A percentile compares a stretch with the other conserved stretches of the same genome.
Evolutionary conservation across 2,888 invertebrate species (phyloP).

Genomic region (Frankliniella fusca): DNA sequence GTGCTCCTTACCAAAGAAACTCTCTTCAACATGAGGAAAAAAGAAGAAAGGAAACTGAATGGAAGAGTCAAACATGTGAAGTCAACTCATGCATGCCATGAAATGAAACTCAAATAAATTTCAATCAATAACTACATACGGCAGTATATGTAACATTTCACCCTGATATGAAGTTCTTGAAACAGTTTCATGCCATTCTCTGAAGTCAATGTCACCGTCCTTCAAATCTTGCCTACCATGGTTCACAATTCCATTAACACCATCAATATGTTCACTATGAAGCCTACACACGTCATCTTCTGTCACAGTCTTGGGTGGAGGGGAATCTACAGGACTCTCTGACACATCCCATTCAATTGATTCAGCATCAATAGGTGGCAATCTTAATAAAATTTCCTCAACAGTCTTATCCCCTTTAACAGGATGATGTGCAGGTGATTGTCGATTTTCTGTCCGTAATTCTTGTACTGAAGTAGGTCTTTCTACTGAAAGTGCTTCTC

Average conservation of each 20-base stretch:
- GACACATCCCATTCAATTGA: constrained; percentile 52
- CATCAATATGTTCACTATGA: constrained; percentile 43
- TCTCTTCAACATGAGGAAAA: not conserved
- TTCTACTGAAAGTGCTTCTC: not conserved
- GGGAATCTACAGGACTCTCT: constrained; percentile 39
- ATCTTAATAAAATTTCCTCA: constrained; percentile 59
- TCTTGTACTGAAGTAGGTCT: constrained; percentile 8
- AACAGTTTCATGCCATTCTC: constrained; percentile 88
- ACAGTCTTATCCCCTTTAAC: constrained; percentile 45
- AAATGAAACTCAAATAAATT: constrained; percentile 29
- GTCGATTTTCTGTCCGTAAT: not conserved
- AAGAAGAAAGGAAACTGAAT: not conserved
- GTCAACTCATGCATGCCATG: not conserved
- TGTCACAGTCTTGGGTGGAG: constrained; percentile 43
- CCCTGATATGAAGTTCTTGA: constrained; percentile 69
- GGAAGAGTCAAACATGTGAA: not conserved
- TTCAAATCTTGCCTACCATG: constrained; percentile 35
- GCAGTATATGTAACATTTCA: constrained; percentile 83
- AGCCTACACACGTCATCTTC: constrained; percentile 49
- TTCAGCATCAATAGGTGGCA: constrained; percentile 63
- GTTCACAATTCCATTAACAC: constrained; percentile 55
- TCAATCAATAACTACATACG: constrained; percentile 93
- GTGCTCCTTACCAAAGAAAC: not conserved
- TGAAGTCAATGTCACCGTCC: constrained; percentile 59
- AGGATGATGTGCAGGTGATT: constrained; percentile 49